Percentiles rank a stretch among this genome's conserved stretches.
Conservation (phyloP, 2,888 invertebrate species). For the Acanthopleura granulata region DNA sequence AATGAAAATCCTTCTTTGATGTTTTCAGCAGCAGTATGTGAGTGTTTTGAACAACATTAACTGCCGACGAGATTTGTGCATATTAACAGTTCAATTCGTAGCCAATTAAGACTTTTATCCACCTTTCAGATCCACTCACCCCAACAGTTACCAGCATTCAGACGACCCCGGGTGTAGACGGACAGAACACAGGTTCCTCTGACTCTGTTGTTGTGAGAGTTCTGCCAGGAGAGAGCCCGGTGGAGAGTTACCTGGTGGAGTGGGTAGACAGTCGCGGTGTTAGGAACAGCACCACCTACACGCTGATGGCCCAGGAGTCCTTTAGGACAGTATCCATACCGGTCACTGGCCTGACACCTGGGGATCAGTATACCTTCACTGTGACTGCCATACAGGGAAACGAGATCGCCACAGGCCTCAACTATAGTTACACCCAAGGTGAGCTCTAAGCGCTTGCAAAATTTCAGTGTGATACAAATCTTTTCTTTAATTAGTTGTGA, state of each 20-base stretch:
- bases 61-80: too few species aligned
- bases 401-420: background rate
- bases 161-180: background rate
- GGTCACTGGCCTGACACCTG: background rate
- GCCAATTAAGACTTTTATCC: too few species aligned
- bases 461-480: too few species aligned
- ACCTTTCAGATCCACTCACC: background rate
- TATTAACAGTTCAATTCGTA: too few species aligned
- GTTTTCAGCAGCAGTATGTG: too few species aligned
- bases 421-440: background rate
- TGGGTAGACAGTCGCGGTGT: background rate
- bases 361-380: background rate
- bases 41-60: too few species aligned
- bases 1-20: too few species aligned
- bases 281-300: background rate
- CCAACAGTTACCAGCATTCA: background rate
- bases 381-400: background rate
- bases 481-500: too few species aligned
- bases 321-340: background rate
- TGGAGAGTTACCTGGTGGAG: background rate
- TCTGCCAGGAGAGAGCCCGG: background rate
- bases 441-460: background rate
- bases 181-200: background rate
- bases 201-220: background rate
- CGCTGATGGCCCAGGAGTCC: background rate